Conservation (phyloP, 2,888 invertebrate species). For the Acanthopleura granulata region DNA sequence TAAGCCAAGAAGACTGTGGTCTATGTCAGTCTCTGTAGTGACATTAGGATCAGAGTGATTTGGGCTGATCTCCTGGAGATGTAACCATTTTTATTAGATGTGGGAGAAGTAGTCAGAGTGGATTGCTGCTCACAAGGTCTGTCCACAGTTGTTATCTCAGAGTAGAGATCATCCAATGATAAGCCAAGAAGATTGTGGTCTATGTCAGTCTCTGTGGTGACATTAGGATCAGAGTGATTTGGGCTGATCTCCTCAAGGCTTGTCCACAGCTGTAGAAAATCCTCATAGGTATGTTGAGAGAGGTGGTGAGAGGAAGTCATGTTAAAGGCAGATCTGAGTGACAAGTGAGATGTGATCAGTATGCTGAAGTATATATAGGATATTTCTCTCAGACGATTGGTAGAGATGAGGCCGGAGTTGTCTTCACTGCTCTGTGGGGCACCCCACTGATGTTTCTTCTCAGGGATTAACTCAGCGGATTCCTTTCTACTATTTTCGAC, state of each 20-base stretch:
- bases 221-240: background rate
- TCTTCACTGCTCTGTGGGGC: background rate
- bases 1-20: background rate
- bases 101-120: background rate
- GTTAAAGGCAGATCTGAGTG: background rate
- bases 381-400: background rate
- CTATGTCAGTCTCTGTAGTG: background rate
- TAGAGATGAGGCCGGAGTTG: background rate
- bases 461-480: background rate
- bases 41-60: background rate
- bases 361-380: background rate
- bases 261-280: background rate
- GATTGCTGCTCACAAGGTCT: background rate
- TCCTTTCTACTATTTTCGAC: too few relatives aligned
- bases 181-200: background rate
- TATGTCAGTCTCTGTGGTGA: background rate
- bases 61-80: background rate
- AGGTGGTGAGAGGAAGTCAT: background rate
- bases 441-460: background rate
- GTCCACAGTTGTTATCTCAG: too few relatives aligned
- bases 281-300: background rate
- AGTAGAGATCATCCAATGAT: background rate
- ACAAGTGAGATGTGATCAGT: constrained; percentile 1
- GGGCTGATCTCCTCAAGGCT: background rate
- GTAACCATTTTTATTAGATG: too few relatives aligned